Base-by-base conservation (phyloP, 2,888 invertebrate genomes). In the Drosophila anomelani region DNA sequence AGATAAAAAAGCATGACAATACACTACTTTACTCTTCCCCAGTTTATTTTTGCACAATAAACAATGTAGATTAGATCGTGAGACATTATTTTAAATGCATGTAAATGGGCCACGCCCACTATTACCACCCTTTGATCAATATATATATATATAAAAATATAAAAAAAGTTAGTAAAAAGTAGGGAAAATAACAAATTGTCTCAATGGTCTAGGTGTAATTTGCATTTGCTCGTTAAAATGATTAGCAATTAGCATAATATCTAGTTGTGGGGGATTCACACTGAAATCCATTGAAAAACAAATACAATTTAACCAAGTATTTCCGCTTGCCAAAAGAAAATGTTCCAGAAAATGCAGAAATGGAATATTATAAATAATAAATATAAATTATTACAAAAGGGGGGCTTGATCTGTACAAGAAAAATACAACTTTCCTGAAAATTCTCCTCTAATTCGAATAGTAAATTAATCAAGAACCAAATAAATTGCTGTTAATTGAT, bases 401-500 rank as follows among this genome's bases (percentile, higher is more conserved):
- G 44, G 44, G 44, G 34, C 32, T 17, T 20, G 15, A 34, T 20
- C 15, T 51, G 9, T 20, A 5, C 9, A 26, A 13, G 9, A 41
- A 15, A 17, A 41, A 32, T 32, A 23, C 1, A 23, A 51, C 20
- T 34, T 29, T 4, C 36, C 26, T 17, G 1, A 39, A 39, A 20
- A 39, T n/a, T 12, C 12, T n/a, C n/a, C n/a, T 34, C 60, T 61
- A 60, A 60, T 47, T 4, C 32, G 47, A 8, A 60, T 49, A 12
- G 62, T 51, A 64, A 64, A 64, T 64, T 34, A 61, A 61, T 64
- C 15, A 49, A 64, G 49, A 64, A 62, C 7, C 12, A 41, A 49
- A 64, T 61, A 64, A 64, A 66, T 66, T 62, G 62, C 64, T 62
- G 64, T 62, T 66, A 66, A 66, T 66, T 67, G 64, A 67, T 39